Base-by-base conservation (phyloP, 1,140 invertebrate genomes). In the Drosophila obscura region DNA sequence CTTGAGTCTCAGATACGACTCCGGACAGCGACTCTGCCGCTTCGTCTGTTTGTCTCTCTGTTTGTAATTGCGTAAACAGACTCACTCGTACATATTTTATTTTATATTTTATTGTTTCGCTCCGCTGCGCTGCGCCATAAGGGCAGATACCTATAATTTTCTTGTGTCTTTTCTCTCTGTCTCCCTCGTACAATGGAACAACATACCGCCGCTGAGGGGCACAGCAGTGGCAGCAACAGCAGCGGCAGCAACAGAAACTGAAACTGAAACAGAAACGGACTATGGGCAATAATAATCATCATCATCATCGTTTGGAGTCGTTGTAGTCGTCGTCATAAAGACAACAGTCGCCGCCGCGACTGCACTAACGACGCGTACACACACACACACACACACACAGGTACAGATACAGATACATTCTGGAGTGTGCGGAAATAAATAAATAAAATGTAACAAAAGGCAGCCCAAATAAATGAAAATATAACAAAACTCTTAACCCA, bases 131-230 rank as follows among this genome's bases (percentile, higher is more conserved):
- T 74, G 68, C 82, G 87, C 87, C 88, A 90, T 82, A 90, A 90
- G 87, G 87, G 87, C 87, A 90, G 80, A 90, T 90, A 90, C 87
- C 87, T 90, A 90, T 90, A 90, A 90, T 90, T 90, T 90, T 90
- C 87, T 88, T 90, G 75, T 87, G 83, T 87, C 83, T 87, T 74
- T 88, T 73, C 71, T 39, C 11, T 13, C 35, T 39, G 11, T 39
- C 11, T 13, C 35, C 13, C 11, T 39, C 9, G 31, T 87, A 87
- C 83, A 88, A 82, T 87, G 83, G 77, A 84, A 85, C 31, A 35
- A 84, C 80, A 73, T 73, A 73, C 46, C 53, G 31, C 31, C 4
- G 31, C 31, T 35, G 44, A 77, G 46, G 66, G 31, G 31, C 31
- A 60, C 72, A 66, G 24, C 43, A 59, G 28, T 56, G 61, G 16